phyloP scores from a whole-genome alignment of 2,888 invertebrate species.

The Drosophila sordidula region DNA sequence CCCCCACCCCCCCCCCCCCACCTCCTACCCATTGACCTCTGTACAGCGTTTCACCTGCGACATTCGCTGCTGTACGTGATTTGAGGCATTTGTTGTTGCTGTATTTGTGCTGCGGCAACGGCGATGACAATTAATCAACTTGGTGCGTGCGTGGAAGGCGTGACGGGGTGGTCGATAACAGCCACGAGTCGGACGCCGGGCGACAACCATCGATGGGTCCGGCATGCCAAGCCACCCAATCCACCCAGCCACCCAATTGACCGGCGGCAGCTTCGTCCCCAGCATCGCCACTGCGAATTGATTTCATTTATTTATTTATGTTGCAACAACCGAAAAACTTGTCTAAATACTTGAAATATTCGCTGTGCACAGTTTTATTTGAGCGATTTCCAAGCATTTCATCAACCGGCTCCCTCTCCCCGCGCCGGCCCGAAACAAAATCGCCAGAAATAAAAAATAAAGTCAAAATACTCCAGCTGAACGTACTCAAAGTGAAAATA shows the following conservation, averaged over 20 bases:
- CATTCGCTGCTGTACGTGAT: conserved; percentile 72
- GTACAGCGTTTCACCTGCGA: conserved; percentile 64
- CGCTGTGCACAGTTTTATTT: conserved; percentile 42
- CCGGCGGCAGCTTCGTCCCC: conserved; percentile 3
- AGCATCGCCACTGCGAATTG: conserved; percentile 36
- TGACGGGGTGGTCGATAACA: conserved; percentile 54
- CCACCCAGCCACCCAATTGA: background rate
- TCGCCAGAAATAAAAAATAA: background rate
- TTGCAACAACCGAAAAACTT: conserved; percentile 57
- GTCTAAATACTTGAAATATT: conserved; percentile 64
- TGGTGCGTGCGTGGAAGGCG: conserved; percentile 59
- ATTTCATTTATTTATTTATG: conserved; percentile 70
- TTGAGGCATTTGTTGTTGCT: conserved; percentile 47
- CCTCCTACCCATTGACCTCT: conserved; percentile 31
- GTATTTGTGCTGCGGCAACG: conserved; percentile 13
- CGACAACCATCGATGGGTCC: conserved; percentile 30
- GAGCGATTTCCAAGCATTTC: conserved; percentile 41
- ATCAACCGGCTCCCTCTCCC: conserved; percentile 23
- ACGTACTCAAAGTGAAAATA: background rate
- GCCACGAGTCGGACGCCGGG: conserved; percentile 23
- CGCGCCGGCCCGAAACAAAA: too few species aligned
- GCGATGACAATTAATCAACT: conserved; percentile 69
- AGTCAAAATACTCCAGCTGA: background rate
- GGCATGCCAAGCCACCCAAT: too few species aligned
- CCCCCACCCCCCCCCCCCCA: background rate